These are phyloP conservation scores for Zapus hudsonius DNA, from an alignment of 2,113 vertebrate genomes.

Conservation along the genomic window DNA sequence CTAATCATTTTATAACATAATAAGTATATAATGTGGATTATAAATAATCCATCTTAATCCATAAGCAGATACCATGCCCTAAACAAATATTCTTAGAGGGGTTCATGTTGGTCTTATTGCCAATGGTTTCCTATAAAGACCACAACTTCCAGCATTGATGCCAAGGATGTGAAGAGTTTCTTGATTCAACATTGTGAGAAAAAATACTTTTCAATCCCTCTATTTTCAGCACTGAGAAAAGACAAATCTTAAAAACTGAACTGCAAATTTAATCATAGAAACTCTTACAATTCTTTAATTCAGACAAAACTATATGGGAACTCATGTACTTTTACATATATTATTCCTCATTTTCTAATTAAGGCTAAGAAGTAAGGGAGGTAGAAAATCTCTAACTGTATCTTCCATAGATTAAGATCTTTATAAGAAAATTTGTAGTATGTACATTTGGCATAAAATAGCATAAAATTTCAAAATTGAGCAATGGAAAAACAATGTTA, in stretches of 20 bases:
- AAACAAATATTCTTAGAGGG: slow-evolving; percentile 62
- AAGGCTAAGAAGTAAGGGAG: background rate
- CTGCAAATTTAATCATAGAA: slow-evolving; percentile 74
- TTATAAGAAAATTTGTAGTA: background rate
- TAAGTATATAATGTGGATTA: no score
- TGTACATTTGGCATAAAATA: background rate
- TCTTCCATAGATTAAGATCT: slow-evolving; percentile 27
- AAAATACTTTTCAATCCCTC: slow-evolving; percentile 84
- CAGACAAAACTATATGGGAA: slow-evolving; percentile 12
- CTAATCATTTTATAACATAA: slow-evolving; percentile 41
- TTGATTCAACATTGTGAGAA: slow-evolving; percentile 83
- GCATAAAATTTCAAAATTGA: background rate
- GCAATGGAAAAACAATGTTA: background rate
- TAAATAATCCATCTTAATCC: slow-evolving; percentile 61
- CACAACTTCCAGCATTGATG: slow-evolving; percentile 78
- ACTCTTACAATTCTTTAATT: slow-evolving; percentile 60
- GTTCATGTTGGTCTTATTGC: slow-evolving; percentile 74
- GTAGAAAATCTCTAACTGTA: background rate
- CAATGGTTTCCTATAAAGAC: slow-evolving; percentile 69
- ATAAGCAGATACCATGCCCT: slow-evolving; percentile 27
- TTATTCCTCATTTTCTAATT: slow-evolving; percentile 48
- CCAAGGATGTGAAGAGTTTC: slow-evolving; percentile 81
- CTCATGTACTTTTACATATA: background rate
- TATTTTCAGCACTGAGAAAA: slow-evolving; percentile 84
- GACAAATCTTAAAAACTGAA: slow-evolving; percentile 82